Conservation (phyloP, 2,888 invertebrate genomes). For the Tetropium fuscum region DNA sequence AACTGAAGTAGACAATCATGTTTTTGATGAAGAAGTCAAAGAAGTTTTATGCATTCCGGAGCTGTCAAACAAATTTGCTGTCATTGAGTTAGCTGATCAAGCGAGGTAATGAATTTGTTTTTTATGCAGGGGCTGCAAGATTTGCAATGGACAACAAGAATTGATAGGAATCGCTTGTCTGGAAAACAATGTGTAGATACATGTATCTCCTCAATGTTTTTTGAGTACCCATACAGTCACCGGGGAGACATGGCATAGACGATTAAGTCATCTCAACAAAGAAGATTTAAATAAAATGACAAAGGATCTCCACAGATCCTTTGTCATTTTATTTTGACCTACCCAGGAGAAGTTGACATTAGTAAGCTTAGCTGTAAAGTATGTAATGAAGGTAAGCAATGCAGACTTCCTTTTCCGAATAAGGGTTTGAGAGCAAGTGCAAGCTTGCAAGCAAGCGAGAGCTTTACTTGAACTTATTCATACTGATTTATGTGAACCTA, state of each 20-base stretch:
- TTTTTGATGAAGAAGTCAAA: slow-evolving; percentile 30
- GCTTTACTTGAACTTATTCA: not conserved
- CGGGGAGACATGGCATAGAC: slow-evolving; percentile 24
- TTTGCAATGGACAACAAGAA: slow-evolving; percentile 36
- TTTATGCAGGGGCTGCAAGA: slow-evolving; percentile 36
- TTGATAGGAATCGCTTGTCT: slow-evolving; percentile 38
- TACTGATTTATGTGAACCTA: not conserved
- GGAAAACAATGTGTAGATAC: not conserved
- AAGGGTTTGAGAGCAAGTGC: no score
- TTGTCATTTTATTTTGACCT: not conserved
- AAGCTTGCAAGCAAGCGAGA: slow-evolving; percentile 25
- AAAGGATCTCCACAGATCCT: slow-evolving; percentile 11
- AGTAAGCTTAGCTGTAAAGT: not conserved
- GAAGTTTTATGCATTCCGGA: slow-evolving; percentile 43
- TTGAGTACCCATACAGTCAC: not conserved
- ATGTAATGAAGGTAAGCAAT: slow-evolving; percentile 5
- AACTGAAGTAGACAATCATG: slow-evolving; percentile 24
- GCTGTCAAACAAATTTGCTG: slow-evolving; percentile 43
- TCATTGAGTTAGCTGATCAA: slow-evolving; percentile 44
- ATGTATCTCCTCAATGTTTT: not conserved
- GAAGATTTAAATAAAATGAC: slow-evolving; percentile 11
- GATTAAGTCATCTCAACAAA: slow-evolving; percentile 27
- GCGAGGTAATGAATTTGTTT: slow-evolving; percentile 38
- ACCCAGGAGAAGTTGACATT: slow-evolving; percentile 1
- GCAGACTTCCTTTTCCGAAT: slow-evolving; percentile 40